Evolutionary conservation across 2,888 invertebrate species (phyloP).

Genomic region (Epinotia bilunana): DNA sequence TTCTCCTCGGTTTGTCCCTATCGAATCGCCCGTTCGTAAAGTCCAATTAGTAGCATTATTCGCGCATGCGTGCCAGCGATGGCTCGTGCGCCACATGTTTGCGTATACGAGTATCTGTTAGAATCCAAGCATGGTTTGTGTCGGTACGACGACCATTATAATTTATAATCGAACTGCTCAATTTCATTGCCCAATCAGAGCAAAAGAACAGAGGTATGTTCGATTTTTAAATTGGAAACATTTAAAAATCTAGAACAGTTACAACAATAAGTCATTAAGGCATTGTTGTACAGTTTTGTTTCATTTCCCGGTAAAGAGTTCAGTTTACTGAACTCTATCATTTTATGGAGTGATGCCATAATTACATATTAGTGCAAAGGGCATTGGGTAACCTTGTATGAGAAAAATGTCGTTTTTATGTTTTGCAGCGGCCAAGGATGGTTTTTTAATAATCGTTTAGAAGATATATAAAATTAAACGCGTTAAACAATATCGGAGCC

Average conservation of each 20-base stretch:
- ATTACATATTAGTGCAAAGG: too few relatives aligned
- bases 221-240: conserved; percentile 2
- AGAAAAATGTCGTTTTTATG: too few relatives aligned
- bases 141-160: not conserved
- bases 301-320: not conserved
- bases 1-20: conserved; percentile 37
- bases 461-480: too few relatives aligned
- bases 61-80: conserved; percentile 42
- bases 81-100: conserved; percentile 36
- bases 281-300: too few relatives aligned
- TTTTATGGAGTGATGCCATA: not conserved
- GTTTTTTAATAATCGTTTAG: too few relatives aligned
- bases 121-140: not conserved
- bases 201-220: not conserved
- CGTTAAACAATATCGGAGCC: too few relatives aligned
- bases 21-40: conserved; percentile 41
- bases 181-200: conserved; percentile 1
- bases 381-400: too few relatives aligned
- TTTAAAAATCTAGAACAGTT: not conserved
- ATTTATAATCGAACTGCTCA: not conserved
- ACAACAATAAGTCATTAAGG: not conserved
- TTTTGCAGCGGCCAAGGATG: too few relatives aligned
- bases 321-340: not conserved
- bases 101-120: conserved; percentile 13
- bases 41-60: conserved; percentile 44